Evolutionary conservation across 2,888 invertebrate genomes (phyloP), one percentile per base, ranked within the genome.

Genomic region (Tiliacea aurago): DNA sequence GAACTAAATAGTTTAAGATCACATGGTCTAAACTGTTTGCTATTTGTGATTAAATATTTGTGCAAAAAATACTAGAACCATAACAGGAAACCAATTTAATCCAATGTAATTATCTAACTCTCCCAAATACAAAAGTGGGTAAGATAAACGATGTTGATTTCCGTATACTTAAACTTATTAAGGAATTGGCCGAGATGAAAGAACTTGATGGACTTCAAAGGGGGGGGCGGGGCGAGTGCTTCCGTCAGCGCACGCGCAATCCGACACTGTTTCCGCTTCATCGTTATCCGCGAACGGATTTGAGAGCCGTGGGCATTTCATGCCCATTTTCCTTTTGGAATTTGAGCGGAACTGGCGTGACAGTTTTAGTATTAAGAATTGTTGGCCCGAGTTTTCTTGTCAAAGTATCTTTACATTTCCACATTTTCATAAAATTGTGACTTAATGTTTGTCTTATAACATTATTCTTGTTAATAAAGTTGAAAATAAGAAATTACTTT

Each of bases 251-350:
- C 55, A 1, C 0, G 64, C 71, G 86, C 76, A 86, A 86, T 71
- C 55, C 64, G 76, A 88, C 71, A 78, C 86, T 72, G 63, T 73
- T 84, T 87, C 88, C 88, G 84, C 75, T 82, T 80, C 63, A 79
- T 84, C 80, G 70, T 41, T 64, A 68, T 74, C 73, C 66, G 73
- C 69, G 47, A 72, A 69, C 18, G 64, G 72, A 56, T 73, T 63
- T 51, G 15, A 33, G 18, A 43, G 47, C 45, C 4, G 13, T 58
- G 58, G 58, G 59, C 64, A 70, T 71, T 69, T 75, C 3, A 73
- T 55, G 80, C 18, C 0, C 9, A 41, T 80, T 80, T 63, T 59
- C 18, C 49, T 70, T 67, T 33, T 23, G 2, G 18, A 47, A 20
- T 7, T 47, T 45, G 37, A 58, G 7, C n/a, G 6, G 20, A 76